A percentile compares a stretch with the other conserved stretches of the same genome.
Conservation (phyloP, 2,797 vertebrate genomes). For the Cynopterus sphinx region DNA sequence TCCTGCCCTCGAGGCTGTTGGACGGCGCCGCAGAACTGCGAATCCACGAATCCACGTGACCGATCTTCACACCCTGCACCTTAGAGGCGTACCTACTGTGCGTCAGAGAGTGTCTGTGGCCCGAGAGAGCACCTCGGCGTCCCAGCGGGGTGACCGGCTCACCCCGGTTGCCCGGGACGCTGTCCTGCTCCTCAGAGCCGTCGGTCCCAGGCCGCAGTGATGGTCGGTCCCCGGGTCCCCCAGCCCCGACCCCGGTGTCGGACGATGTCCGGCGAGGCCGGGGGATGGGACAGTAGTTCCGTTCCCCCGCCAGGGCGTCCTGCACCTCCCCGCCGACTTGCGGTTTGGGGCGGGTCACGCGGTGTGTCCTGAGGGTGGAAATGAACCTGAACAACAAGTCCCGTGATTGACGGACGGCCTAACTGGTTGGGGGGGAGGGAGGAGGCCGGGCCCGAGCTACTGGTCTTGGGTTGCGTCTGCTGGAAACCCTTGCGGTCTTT, state of each 20-base stretch:
- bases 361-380: background rate
- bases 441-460: rapidly evolving
- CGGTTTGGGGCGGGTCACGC: rapidly evolving
- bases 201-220: rapidly evolving
- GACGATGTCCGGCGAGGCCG: rapidly evolving
- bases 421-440: background rate
- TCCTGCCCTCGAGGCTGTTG: rapidly evolving
- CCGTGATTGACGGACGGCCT: rapidly evolving
- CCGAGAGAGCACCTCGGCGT: background rate
- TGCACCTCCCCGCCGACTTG: background rate
- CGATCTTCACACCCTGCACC: background rate
- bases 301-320: background rate
- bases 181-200: too few relatives aligned
- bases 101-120: too few relatives aligned
- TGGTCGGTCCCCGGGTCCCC: too few relatives aligned
- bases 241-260: background rate
- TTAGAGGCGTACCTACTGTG: rapidly evolving
- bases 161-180: background rate
- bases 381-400: background rate
- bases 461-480: rapidly evolving
- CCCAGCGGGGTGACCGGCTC: rapidly evolving
- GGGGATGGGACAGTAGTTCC: rapidly evolving
- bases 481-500: background rate
- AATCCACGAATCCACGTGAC: too few relatives aligned
- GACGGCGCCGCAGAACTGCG: rapidly evolving